Evolutionary conservation across 1,140 invertebrate genomes (phyloP).

Genomic region (Asobara japonica): DNA sequence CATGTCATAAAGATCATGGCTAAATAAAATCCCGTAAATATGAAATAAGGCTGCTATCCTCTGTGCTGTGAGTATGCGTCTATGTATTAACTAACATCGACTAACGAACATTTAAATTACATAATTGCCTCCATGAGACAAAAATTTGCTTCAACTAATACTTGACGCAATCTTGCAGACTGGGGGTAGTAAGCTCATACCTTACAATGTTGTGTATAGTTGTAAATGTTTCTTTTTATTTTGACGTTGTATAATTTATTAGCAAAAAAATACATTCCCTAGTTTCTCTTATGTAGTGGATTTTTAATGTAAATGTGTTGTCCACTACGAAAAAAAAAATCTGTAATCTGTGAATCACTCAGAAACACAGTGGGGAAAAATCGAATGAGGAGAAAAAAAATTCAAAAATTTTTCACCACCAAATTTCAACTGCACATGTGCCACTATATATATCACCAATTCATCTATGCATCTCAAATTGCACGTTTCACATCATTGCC

Average conservation of each 20-base stretch:
- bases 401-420: background rate
- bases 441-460: background rate
- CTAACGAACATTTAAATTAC: background rate
- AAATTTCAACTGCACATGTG: background rate
- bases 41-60: background rate
- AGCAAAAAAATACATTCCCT: background rate
- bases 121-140: background rate
- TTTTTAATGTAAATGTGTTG: slow-evolving; percentile 39
- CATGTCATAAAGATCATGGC: background rate
- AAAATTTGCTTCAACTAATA: slow-evolving; percentile 58
- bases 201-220: slow-evolving; percentile 50
- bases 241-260: slow-evolving; percentile 31
- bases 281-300: slow-evolving; percentile 7
- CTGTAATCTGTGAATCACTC: slow-evolving; percentile 26
- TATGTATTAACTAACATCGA: background rate
- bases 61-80: slow-evolving; percentile 10
- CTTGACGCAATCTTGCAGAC: slow-evolving; percentile 57
- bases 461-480: background rate
- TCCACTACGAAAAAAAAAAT: too few relatives aligned
- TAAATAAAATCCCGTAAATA: background rate
- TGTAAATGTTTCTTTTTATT: slow-evolving; percentile 36
- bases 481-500: background rate
- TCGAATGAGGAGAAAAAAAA: background rate
- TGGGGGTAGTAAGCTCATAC: slow-evolving; percentile 38
- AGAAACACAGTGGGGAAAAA: background rate